These are phyloP conservation scores for Psococerastis gibbosa DNA, from an alignment of 2,888 invertebrate species.

Conservation along the genomic window DNA sequence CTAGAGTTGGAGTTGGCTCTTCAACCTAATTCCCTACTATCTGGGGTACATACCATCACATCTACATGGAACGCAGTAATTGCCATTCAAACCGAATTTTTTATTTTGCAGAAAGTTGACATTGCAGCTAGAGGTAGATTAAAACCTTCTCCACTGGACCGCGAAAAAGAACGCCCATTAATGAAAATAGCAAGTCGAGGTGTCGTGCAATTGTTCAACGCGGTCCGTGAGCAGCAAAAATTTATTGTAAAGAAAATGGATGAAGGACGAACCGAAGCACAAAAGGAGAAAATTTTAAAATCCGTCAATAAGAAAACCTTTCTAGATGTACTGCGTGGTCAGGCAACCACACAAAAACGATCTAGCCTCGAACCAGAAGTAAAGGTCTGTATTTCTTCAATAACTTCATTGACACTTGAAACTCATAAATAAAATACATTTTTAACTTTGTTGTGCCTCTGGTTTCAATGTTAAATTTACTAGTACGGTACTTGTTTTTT, in stretches of 20 bases:
- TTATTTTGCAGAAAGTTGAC: conserved; percentile 35
- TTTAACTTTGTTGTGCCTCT: no score
- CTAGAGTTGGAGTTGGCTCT: no score
- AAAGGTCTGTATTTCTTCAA: no score
- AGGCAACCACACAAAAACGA: conserved; percentile 38
- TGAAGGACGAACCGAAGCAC: conserved; percentile 53
- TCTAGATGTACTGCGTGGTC: conserved; percentile 41
- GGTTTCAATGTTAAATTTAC: no score
- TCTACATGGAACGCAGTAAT: no score
- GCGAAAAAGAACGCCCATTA: conserved; percentile 54
- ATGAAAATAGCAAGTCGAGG: conserved; percentile 79
- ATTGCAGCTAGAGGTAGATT: conserved; percentile 40
- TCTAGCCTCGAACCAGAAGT: conserved; percentile 22
- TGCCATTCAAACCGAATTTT: no score
- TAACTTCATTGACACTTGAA: neutral
- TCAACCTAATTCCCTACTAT: no score
- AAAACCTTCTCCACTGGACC: conserved; percentile 57
- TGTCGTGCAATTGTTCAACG: conserved; percentile 83
- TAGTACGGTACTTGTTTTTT: conserved; percentile 12
- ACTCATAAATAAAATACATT: neutral
- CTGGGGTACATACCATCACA: no score
- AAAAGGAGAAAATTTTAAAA: conserved; percentile 55
- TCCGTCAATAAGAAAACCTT: conserved; percentile 57
- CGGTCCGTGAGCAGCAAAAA: conserved; percentile 70
- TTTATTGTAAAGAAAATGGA: conserved; percentile 48